phyloP scores from a whole-genome alignment of 2,797 vertebrate genomes.

The Melanotaenia parkinsoni region DNA sequence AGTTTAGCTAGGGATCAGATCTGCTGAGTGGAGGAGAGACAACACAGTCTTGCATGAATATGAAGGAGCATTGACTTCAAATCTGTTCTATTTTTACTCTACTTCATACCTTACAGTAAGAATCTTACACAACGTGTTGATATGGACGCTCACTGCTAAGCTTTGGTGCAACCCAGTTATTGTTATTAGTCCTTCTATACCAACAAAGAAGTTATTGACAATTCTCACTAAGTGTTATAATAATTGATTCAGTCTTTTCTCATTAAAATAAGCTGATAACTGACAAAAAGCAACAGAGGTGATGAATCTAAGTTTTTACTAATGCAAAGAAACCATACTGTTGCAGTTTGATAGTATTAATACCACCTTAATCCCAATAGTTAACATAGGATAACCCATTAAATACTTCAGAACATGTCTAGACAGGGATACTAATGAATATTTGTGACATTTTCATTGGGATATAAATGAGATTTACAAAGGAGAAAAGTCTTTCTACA shows the following conservation, averaged over 20 bases:
- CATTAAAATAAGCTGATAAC: not conserved
- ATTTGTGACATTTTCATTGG: not conserved
- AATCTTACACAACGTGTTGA: not conserved
- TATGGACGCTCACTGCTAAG: not conserved
- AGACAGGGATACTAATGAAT: not conserved
- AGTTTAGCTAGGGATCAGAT: constrained; percentile 17
- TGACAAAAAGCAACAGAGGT: not conserved
- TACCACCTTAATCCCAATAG: not conserved
- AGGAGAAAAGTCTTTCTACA: not conserved
- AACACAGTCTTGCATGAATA: not conserved
- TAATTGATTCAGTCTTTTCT: not conserved
- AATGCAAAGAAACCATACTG: not conserved
- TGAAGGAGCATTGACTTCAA: not conserved
- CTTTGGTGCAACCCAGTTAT: not conserved
- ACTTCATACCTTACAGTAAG: not conserved
- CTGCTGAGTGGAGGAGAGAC: constrained; percentile 1
- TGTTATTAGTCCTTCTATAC: not conserved
- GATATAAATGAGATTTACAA: not conserved
- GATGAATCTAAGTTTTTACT: not conserved
- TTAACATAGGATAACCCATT: not conserved
- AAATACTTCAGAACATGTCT: not conserved
- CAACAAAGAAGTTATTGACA: not conserved
- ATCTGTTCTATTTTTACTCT: not conserved
- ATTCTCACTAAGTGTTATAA: not conserved
- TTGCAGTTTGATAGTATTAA: no score